phyloP scores from a whole-genome alignment of 1,140 invertebrate species.

The Drosophila carrolli region DNA sequence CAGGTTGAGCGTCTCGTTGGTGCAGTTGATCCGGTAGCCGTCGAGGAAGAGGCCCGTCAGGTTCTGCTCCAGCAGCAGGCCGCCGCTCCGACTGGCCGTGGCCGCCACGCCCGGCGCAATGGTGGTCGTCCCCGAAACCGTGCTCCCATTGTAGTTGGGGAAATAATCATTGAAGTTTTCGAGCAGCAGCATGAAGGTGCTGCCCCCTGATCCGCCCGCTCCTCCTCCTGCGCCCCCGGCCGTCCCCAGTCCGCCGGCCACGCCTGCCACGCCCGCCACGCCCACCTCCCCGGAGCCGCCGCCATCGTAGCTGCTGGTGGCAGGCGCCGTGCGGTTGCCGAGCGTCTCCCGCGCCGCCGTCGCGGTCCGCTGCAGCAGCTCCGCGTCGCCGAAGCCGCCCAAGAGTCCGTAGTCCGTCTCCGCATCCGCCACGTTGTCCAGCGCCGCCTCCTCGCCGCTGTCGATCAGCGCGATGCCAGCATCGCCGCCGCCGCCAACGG shows the following conservation, averaged over 20 bases:
- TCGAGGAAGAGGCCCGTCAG: slow-evolving; percentile 68
- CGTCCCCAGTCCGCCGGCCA: slow-evolving; percentile 9
- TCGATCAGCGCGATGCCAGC: slow-evolving; percentile 75
- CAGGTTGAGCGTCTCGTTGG: slow-evolving; percentile 65
- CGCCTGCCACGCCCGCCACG: not conserved
- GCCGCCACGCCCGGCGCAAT: slow-evolving; percentile 22
- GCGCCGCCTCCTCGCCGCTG: slow-evolving; percentile 75
- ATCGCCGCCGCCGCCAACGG: slow-evolving; percentile 14
- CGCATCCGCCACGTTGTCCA: slow-evolving; percentile 62
- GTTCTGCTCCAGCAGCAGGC: slow-evolving; percentile 59
- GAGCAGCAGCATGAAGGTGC: slow-evolving; percentile 86
- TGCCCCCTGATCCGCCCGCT: slow-evolving; percentile 57
- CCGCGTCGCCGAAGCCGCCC: slow-evolving; percentile 60
- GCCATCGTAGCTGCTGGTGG: slow-evolving; percentile 19
- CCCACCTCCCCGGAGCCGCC: slow-evolving; percentile 4
- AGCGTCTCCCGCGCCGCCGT: slow-evolving; percentile 35
- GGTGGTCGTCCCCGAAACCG: slow-evolving; percentile 65
- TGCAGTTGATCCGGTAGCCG: slow-evolving; percentile 65
- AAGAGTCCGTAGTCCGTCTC: slow-evolving; percentile 73
- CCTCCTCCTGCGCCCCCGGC: slow-evolving; percentile 2
- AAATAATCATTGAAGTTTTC: slow-evolving; percentile 88
- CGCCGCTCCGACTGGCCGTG: slow-evolving; percentile 8
- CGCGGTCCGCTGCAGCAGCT: slow-evolving; percentile 59
- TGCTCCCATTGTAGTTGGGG: slow-evolving; percentile 85
- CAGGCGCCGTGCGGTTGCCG: slow-evolving; percentile 34